Evolutionary conservation across 2,888 invertebrate genomes (phyloP).

Genomic region (Ichneumoninae sp.): DNA sequence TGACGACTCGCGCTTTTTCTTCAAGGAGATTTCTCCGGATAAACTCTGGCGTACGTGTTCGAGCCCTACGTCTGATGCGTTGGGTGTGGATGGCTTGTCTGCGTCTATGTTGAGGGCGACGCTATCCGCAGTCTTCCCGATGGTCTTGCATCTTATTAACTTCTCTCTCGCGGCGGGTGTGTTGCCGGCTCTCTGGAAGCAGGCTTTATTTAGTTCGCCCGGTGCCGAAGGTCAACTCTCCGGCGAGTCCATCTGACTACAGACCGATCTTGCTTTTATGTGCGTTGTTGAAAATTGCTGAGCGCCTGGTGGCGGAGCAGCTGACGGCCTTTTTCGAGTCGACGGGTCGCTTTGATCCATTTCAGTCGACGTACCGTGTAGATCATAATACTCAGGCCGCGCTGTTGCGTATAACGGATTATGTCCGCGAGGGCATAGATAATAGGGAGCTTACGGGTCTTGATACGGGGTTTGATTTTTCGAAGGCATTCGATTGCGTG

Average conservation of each 20-base stretch:
- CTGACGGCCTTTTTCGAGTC: background rate
- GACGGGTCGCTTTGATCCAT: background rate
- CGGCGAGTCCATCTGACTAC: background rate
- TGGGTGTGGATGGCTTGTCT: background rate
- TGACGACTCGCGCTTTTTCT: background rate
- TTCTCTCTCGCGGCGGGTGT: background rate
- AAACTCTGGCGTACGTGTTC: background rate
- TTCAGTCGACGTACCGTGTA: background rate
- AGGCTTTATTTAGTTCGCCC: conserved; percentile 3
- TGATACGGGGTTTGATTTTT: background rate
- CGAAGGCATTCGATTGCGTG: too few species aligned
- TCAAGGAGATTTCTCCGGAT: background rate
- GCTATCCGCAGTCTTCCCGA: background rate
- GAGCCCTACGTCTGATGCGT: background rate
- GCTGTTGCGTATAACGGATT: conserved; percentile 2
- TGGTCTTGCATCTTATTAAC: background rate
- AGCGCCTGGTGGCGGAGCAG: conserved; percentile 10
- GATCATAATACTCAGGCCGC: conserved; percentile 17
- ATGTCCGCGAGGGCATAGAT: conserved; percentile 10
- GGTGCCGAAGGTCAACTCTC: background rate
- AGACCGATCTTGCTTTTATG: conserved; percentile 24
- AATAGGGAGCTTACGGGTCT: background rate
- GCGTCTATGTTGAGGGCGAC: background rate
- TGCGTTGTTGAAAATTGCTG: conserved; percentile 8
- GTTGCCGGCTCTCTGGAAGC: conserved; percentile 22